phyloP scores from a whole-genome alignment of 1,140 invertebrate species.

The Rhysida immarginata region DNA sequence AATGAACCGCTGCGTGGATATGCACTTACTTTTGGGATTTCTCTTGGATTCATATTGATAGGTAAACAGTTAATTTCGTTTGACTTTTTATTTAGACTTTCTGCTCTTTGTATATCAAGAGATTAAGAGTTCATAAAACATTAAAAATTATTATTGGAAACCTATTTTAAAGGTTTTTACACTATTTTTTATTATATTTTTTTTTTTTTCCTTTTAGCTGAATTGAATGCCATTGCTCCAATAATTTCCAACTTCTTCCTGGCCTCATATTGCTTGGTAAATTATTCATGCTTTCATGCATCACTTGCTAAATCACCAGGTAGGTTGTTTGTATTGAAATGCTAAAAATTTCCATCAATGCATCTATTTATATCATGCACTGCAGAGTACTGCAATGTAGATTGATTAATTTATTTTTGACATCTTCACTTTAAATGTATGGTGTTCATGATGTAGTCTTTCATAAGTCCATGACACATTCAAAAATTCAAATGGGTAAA shows the following conservation, averaged over 20 bases:
- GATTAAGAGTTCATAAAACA: background rate
- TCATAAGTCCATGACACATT: no score
- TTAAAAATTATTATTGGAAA: no score
- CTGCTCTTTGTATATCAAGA: background rate
- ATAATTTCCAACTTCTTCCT: conserved; percentile 97
- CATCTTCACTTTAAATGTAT: no score
- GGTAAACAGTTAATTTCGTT: conserved; percentile 22
- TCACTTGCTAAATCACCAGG: conserved; percentile 52
- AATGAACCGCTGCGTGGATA: conserved; percentile 28
- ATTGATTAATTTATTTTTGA: no score
- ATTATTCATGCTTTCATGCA: conserved; percentile 90
- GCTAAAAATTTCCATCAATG: no score
- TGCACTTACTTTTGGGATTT: conserved; percentile 26
- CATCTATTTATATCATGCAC: no score
- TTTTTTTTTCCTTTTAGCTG: conserved; percentile 29
- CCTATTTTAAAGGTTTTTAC: no score
- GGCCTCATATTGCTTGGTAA: conserved; percentile 90
- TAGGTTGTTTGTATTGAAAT: no score
- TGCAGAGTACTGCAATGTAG: no score
- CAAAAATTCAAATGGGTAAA: no score
- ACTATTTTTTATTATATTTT: conserved; percentile 1
- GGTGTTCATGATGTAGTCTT: no score
- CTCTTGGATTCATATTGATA: conserved; percentile 27
- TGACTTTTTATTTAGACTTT: no score
- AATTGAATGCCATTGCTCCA: conserved; percentile 84